Conservation (phyloP, 2,113 vertebrate genomes). For the Campylomormyrus tamandua region DNA sequence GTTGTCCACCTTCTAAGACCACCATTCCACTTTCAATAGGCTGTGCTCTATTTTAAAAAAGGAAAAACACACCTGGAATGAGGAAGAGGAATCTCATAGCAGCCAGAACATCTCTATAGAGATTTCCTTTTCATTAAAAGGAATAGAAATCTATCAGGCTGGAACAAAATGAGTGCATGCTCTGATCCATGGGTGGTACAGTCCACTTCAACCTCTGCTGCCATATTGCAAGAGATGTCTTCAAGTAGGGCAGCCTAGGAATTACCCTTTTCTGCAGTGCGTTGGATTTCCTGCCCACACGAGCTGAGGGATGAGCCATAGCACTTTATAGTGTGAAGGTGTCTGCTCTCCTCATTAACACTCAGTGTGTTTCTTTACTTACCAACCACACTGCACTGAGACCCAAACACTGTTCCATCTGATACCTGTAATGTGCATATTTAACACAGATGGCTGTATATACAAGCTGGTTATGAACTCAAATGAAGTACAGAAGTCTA, state of each 20-base stretch:
- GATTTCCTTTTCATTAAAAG: neutral
- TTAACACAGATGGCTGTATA: neutral
- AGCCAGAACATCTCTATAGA: neutral
- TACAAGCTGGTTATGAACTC: neutral
- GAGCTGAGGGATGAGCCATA: neutral
- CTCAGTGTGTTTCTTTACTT: neutral
- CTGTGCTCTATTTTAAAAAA: neutral
- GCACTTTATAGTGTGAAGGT: neutral
- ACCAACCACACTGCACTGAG: neutral
- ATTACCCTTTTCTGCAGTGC: neutral
- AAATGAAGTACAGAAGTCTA: too few relatives aligned
- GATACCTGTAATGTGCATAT: neutral
- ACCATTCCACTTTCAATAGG: neutral
- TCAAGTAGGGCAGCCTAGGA: neutral
- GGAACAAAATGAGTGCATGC: neutral
- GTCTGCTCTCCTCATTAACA: neutral
- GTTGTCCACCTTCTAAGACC: neutral
- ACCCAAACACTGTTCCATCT: neutral
- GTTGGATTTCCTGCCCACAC: neutral
- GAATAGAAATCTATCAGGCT: neutral
- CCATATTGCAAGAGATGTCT: neutral
- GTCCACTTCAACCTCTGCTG: neutral
- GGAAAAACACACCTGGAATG: neutral
- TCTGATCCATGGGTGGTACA: neutral
- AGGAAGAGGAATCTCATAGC: neutral